Base-by-base conservation (phyloP, 2,797 vertebrate species). In the Erethizon dorsatum region DNA sequence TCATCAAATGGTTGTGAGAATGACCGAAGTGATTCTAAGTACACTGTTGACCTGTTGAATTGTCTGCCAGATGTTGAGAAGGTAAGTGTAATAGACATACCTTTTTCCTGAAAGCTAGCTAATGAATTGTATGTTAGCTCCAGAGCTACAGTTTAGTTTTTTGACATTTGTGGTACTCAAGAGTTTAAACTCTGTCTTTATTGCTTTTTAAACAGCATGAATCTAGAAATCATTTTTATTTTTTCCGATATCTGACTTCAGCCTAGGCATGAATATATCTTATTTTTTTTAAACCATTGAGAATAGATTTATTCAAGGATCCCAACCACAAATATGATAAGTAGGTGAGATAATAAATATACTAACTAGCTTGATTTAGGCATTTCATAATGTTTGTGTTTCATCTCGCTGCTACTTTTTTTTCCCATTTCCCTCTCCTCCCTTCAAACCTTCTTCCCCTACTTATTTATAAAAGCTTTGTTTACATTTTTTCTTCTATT, bases 21-120 rank as follows among this genome's bases (percentile, higher is more conserved):
- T 77, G 99, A 99, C 80, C 98, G 93, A 3, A 96, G 97, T 14
- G 99, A 99, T 98, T 99, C 99, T 0, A 99, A 99, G 73, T 98
- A 99, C 94, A 98, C 99, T 0, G 99, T 99, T 52, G 93, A 98
- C 96, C 99, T 99, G 85, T 98, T 99, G 98, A 99, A 99, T 61
- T 99, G 99, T 96, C 99, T 99, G 97, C 99, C 99, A 0, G 99
- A 99, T 11, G 99, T 99, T 93, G 99, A 99, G 98, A 99, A 99
- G 99, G 99, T 99, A 98, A 99, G 98, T 0, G 0, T 63, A 75
- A 47, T 26, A 71, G 54, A 17, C 22, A 22, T 0, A 0, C 20
- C 37, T 77, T 57, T 91, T 96, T 56, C 37, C 63, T 59, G 56
- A 75, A 85, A 90, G 91, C 3, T 4, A 71, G 6, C 33, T 61